phyloP scores from a whole-genome alignment of 2,888 invertebrate genomes.

The Amorpha juglandis region DNA sequence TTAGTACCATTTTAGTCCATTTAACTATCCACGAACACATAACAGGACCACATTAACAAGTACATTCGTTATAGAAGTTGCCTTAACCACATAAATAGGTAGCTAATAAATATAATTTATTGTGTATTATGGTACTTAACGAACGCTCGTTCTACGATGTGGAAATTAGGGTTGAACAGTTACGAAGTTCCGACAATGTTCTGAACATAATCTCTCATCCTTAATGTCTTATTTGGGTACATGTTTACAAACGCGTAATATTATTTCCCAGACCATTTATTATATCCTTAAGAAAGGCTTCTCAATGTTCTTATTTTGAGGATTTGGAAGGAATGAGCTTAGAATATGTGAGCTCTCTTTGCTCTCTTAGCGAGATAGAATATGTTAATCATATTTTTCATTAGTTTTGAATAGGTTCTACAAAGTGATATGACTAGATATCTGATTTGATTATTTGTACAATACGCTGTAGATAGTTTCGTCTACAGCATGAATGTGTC shows the following conservation, averaged over 20 bases:
- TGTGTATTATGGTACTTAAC: constrained; percentile 3
- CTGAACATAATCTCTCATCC: constrained; percentile 3
- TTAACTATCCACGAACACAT: not conserved
- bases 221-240: constrained; percentile 3
- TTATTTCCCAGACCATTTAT: not conserved
- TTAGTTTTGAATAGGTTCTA: no score
- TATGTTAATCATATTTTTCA: no score
- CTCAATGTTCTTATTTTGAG: not conserved
- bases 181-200: constrained; percentile 10
- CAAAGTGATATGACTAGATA: no score
- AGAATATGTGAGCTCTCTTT: no score
- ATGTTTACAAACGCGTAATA: constrained; percentile 28
- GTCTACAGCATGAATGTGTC: no score
- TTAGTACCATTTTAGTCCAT: not conserved
- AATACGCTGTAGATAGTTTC: no score
- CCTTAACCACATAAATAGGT: not conserved
- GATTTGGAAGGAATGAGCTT: no score
- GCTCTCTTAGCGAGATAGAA: no score
- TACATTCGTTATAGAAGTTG: constrained; percentile 1
- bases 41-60: not conserved
- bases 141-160: not conserved
- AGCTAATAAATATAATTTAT: constrained; percentile 19
- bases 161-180: constrained; percentile 1
- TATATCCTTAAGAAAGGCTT: constrained; percentile 14
- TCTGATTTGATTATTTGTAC: no score